phyloP scores from a whole-genome alignment of 2,888 invertebrate genomes.

The Ectemnius lituratus region DNA sequence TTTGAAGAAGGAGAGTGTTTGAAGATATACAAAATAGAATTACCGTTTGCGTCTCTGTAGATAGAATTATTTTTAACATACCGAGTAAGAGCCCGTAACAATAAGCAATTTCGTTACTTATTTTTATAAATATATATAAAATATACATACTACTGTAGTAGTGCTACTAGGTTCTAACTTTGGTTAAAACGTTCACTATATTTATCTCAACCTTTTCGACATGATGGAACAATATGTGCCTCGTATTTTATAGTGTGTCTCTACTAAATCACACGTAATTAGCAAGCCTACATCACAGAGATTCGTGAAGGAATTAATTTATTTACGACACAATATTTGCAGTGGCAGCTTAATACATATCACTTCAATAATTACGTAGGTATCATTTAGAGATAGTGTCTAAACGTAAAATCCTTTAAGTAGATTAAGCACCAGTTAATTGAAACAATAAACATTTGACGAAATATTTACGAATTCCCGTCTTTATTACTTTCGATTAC shows the following conservation, averaged over 20 bases:
- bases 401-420: slow-evolving; percentile 60
- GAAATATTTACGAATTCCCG: slow-evolving; percentile 6
- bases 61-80: slow-evolving; percentile 55
- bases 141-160: slow-evolving; percentile 29
- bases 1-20: slow-evolving; percentile 34
- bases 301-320: slow-evolving; percentile 63
- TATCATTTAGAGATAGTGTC: slow-evolving; percentile 53
- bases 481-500: slow-evolving; percentile 4
- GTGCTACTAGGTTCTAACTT: slow-evolving; percentile 39
- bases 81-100: background rate
- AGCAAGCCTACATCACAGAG: slow-evolving; percentile 44
- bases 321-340: slow-evolving; percentile 64
- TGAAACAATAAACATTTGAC: slow-evolving; percentile 49
- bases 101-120: slow-evolving; percentile 43
- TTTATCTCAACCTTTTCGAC: slow-evolving; percentile 50
- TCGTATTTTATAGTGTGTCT: slow-evolving; percentile 58
- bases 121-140: slow-evolving; percentile 54
- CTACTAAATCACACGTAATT: slow-evolving; percentile 54
- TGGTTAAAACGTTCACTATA: slow-evolving; percentile 52
- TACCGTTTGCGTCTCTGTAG: slow-evolving; percentile 53
- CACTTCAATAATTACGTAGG: slow-evolving; percentile 53
- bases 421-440: slow-evolving; percentile 56
- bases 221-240: slow-evolving; percentile 64
- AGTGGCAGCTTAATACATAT: slow-evolving; percentile 68
- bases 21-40: slow-evolving; percentile 51